Conservation (phyloP, 2,797 vertebrate genomes). For the Sebastes reedi region DNA sequence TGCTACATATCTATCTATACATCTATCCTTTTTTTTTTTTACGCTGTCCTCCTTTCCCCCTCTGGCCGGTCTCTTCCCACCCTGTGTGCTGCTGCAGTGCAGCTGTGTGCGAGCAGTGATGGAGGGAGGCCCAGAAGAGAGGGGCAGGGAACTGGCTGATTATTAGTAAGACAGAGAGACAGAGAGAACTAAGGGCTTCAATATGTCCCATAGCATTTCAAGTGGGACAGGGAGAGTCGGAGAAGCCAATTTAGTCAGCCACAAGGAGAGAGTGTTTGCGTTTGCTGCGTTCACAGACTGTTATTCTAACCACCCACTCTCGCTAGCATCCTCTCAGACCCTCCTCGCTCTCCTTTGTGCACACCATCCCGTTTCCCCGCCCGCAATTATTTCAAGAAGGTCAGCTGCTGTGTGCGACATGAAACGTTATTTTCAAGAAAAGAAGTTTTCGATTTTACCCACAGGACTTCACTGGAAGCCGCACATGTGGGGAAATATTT, state of each 20-base stretch:
- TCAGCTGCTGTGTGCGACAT: slow-evolving; percentile 41
- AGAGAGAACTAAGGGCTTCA: slow-evolving; percentile 67
- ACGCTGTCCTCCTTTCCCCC: background rate
- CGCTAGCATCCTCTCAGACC: slow-evolving; percentile 50
- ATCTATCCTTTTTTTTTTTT: background rate
- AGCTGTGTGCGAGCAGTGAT: slow-evolving; percentile 60
- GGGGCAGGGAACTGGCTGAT: slow-evolving; percentile 58
- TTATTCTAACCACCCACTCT: slow-evolving; percentile 73
- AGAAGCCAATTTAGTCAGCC: slow-evolving; percentile 61
- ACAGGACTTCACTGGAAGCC: slow-evolving; percentile 19
- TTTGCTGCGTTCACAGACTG: slow-evolving; percentile 67
- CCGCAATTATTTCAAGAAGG: slow-evolving; percentile 37
- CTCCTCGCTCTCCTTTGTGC: slow-evolving; percentile 30
- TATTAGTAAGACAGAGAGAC: slow-evolving; percentile 65
- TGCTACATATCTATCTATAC: background rate
- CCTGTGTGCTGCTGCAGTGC: slow-evolving; percentile 45
- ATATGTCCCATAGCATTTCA: slow-evolving; percentile 74
- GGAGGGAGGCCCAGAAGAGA: slow-evolving; percentile 61
- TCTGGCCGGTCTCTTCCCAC: slow-evolving; percentile 18
- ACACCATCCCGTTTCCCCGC: slow-evolving; percentile 13
- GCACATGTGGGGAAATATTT: slow-evolving; percentile 35
- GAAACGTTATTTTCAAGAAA: slow-evolving; percentile 10
- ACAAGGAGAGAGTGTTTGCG: slow-evolving; percentile 65
- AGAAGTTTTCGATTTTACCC: background rate
- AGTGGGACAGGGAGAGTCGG: slow-evolving; percentile 52